Percentiles rank a stretch among this genome's conserved stretches.
Evolutionary conservation across 2,888 invertebrate species (phyloP).

Genomic region (Schizotus pectinicornis): DNA sequence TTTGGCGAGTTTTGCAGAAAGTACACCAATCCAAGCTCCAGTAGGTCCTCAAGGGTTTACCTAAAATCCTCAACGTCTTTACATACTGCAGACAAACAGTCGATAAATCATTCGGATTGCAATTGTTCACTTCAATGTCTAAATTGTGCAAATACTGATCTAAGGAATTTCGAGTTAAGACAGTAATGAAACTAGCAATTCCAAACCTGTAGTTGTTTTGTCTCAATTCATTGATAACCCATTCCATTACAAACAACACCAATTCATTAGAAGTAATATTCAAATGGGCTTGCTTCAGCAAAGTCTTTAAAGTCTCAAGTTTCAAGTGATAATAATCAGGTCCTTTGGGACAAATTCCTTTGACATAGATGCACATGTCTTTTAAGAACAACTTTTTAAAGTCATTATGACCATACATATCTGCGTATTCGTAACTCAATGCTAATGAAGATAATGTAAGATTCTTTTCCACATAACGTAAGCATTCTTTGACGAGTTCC

Average conservation of each 20-base stretch:
- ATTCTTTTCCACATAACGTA: constrained; percentile 63
- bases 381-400: constrained; percentile 61
- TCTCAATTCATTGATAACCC: constrained; percentile 63
- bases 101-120: neutral
- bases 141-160: constrained; percentile 26
- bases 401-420: constrained; percentile 64
- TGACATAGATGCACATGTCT: constrained; percentile 64
- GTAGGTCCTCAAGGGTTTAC: constrained; percentile 4
- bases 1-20: constrained; percentile 29
- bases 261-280: constrained; percentile 64
- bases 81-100: neutral
- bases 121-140: neutral
- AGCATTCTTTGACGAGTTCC: constrained; percentile 61
- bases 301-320: constrained; percentile 59
- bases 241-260: constrained; percentile 62
- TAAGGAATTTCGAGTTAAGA: no score
- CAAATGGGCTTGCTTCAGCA: constrained; percentile 61
- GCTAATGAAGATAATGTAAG: constrained; percentile 66
- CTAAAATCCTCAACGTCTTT: neutral
- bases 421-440: constrained; percentile 67
- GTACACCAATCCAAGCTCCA: constrained; percentile 9
- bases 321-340: constrained; percentile 62
- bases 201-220: constrained; percentile 53
- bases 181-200: no score
- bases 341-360: constrained; percentile 57